Conservation (phyloP, 2,113 vertebrate species). For the Astatotilapia flaviijosephi region DNA sequence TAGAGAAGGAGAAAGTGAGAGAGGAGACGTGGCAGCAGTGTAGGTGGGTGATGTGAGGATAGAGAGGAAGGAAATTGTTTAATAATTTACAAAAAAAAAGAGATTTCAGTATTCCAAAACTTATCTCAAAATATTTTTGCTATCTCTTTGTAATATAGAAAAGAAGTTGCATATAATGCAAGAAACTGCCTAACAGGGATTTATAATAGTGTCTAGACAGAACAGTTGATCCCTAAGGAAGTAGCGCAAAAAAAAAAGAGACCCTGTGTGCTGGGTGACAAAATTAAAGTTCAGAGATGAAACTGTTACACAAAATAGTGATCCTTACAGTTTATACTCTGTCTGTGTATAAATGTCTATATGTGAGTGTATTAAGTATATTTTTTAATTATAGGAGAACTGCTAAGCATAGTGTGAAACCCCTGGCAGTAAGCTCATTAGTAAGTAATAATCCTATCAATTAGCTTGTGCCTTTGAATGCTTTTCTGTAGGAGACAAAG, state of each 20-base stretch:
- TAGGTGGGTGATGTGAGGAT: conserved; percentile 35
- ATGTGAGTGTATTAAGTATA: background rate
- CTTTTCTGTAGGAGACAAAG: background rate
- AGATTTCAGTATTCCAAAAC: background rate
- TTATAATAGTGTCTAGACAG: conserved; percentile 22
- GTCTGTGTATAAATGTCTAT: background rate
- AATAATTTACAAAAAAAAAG: conserved; percentile 23
- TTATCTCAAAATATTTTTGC: background rate
- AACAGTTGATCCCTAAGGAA: background rate
- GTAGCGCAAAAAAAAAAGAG: background rate
- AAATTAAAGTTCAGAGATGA: background rate
- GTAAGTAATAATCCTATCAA: background rate
- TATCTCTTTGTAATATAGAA: background rate
- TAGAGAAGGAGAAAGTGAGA: conserved; percentile 26
- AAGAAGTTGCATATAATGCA: background rate
- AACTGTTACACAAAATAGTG: background rate
- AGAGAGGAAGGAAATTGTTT: conserved; percentile 20
- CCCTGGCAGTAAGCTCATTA: background rate
- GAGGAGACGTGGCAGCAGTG: conserved; percentile 22
- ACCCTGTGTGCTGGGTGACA: background rate
- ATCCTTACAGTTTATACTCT: background rate
- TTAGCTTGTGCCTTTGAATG: background rate
- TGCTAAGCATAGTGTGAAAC: background rate
- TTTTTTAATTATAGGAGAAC: background rate
- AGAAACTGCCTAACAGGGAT: conserved; percentile 3